Evolutionary conservation across 2,888 invertebrate species (phyloP), one percentile per base, ranked within the genome.

Genomic region (Aleiodes testaceus): DNA sequence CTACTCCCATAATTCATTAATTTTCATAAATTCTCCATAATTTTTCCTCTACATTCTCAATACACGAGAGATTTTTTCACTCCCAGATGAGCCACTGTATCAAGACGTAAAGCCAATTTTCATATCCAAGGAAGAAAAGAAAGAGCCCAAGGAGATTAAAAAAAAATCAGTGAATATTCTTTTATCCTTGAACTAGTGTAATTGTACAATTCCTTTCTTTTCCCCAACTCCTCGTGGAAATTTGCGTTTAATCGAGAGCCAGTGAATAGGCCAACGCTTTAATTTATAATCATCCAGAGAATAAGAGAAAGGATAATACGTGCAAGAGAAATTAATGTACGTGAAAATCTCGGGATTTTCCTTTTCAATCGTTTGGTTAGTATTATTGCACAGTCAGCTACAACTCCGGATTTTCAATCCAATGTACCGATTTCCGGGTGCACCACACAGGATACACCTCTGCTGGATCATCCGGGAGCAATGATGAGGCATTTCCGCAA

Each of bases 251-350:
- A 50, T 50, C 6, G 78, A 78, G 78, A 75, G 77, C 78, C 81
- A 80, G 84, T 82, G 85, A 85, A 85, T 84, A 82, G 85, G 85
- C 81, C 84, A 85, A 74, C 78, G 79, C 79, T 80, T 82, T 85
- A 85, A 85, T 85, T 85, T 83, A 85, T 84, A 83, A 77, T 80
- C 80, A 82, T 81, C 83, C 80, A 76, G 78, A 72, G 76, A 77
- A 74, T 66, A 47, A n/a, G 66, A 52, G 61, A 72, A 61, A 55
- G 5, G 53, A 26, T 36, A 36, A 36, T 36, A 36, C 26, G 59
- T 69, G 22, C 52, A 50, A 64, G 68, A 65, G 45, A 42, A 36
- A 63, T 67, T 47, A 16, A 30, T 26, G 55, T 52, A 20, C 7
- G 20, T 55, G 20, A 47, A 61, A 47, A 59, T 59, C 22, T 16